A percentile compares a stretch with the other conserved stretches of the same genome.
These are phyloP conservation scores for Chironex yamaguchii DNA, from an alignment of 30 jellyfish, hydroid and myxozoan genomes.

Conservation along the genomic window DNA sequence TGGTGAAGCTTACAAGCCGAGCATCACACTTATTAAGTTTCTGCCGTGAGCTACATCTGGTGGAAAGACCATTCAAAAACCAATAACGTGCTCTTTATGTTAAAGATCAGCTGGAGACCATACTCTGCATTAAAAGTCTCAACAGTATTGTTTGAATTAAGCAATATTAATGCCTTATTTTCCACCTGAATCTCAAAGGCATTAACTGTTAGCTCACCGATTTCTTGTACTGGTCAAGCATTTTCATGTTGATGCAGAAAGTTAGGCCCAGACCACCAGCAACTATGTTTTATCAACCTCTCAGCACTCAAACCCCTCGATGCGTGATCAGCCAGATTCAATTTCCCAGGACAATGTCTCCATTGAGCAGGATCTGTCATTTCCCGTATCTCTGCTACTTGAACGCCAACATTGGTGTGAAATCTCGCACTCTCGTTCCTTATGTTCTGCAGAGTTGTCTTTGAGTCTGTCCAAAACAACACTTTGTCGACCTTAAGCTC, in stretches of 20 bases:
- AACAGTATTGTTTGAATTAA: not conserved
- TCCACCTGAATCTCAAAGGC: not conserved
- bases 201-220: too few relatives aligned
- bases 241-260: too few relatives aligned
- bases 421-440: constrained; percentile 15
- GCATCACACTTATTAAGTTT: not conserved
- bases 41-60: not conserved
- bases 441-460: constrained; percentile 46
- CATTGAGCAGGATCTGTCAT: constrained; percentile 59
- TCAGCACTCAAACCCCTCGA: constrained; percentile 52
- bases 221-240: too few relatives aligned
- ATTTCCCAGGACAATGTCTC: constrained; percentile 24
- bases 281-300: not conserved
- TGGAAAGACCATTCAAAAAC: too few relatives aligned
- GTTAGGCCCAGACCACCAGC: constrained; percentile 67
- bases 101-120: too few relatives aligned
- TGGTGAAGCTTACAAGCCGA: not conserved
- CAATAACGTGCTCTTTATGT: too few relatives aligned
- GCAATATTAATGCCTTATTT: too few relatives aligned
- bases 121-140: not conserved
- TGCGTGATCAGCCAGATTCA: constrained; percentile 68
- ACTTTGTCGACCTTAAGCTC: not conserved
- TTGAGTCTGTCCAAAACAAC: constrained; percentile 75
- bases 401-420: constrained; percentile 54
- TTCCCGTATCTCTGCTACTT: constrained; percentile 58